phyloP scores from a whole-genome alignment of 2,797 vertebrate genomes.

The Mormyrus proboscirostris region DNA sequence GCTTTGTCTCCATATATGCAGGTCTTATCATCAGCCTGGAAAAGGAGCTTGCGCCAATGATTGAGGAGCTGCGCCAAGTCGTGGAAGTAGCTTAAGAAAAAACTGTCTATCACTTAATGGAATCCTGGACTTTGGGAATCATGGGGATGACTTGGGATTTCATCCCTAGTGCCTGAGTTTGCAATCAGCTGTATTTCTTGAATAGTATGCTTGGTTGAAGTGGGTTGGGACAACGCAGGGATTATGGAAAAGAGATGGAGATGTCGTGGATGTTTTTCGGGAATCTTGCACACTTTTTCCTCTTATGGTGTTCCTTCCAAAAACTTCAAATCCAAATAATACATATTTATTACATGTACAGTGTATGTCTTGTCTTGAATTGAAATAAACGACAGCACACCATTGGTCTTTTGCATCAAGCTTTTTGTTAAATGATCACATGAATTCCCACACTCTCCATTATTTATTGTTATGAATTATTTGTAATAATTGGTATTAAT shows the following conservation, averaged over 20 bases:
- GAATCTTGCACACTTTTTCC: not conserved
- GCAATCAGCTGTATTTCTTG: not conserved
- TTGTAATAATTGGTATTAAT: not conserved
- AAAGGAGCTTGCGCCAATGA: conserved; percentile 84
- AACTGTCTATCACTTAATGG: not conserved
- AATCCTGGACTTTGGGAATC: conserved; percentile 1
- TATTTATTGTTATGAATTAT: not conserved
- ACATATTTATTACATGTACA: conserved; percentile 4
- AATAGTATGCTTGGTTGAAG: not conserved
- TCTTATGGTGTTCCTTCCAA: not conserved
- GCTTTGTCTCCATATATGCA: conserved; percentile 41
- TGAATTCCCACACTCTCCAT: not conserved
- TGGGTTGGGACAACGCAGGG: not conserved
- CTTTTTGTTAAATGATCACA: not conserved
- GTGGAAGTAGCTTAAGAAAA: conserved; percentile 81
- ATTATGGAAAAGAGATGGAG: not conserved
- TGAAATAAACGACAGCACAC: not conserved
- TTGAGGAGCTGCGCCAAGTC: conserved; percentile 88
- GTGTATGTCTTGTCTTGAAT: not conserved
- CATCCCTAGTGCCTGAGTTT: not conserved
- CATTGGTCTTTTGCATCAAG: not conserved
- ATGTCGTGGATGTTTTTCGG: not conserved
- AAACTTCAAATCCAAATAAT: conserved; percentile 1
- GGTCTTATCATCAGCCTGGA: conserved; percentile 91
- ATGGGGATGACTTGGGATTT: not conserved